phyloP scores from a whole-genome alignment of 2,888 invertebrate genomes.

The Barypeithes pellucidus region DNA sequence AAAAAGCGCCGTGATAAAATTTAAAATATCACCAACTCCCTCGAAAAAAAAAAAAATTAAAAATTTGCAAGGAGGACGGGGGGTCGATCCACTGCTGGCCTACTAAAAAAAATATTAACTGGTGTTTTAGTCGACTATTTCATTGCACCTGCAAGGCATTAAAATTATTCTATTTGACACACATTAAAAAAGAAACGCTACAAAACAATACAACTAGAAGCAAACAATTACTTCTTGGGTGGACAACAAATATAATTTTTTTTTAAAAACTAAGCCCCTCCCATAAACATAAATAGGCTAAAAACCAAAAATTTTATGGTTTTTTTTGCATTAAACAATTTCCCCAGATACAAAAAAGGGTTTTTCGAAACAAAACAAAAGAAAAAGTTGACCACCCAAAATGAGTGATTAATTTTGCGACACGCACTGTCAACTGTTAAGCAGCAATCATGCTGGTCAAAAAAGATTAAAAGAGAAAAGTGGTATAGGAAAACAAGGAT shows the following conservation, averaged over 20 bases:
- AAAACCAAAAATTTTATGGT: background rate
- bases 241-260: conserved; percentile 55
- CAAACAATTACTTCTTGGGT: conserved; percentile 59
- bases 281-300: conserved; percentile 33
- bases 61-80: conserved; percentile 64
- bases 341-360: conserved; percentile 2
- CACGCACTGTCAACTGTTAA: conserved; percentile 69
- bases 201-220: conserved; percentile 68
- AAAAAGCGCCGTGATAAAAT: conserved; percentile 50
- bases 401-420: conserved; percentile 55
- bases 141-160: conserved; percentile 64
- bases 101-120: conserved; percentile 59
- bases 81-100: conserved; percentile 68
- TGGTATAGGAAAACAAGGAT: conserved; percentile 62
- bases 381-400: conserved; percentile 52
- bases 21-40: conserved; percentile 70
- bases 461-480: conserved; percentile 64
- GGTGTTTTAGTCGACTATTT: conserved; percentile 54
- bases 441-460: conserved; percentile 71
- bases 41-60: conserved; percentile 58
- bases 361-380: background rate
- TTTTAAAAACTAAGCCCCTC: conserved; percentile 25
- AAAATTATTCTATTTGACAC: conserved; percentile 60
- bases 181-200: conserved; percentile 64
- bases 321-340: background rate